Base-by-base conservation (phyloP, 2,888 invertebrate genomes). In the Chrysolina oricalcia region DNA sequence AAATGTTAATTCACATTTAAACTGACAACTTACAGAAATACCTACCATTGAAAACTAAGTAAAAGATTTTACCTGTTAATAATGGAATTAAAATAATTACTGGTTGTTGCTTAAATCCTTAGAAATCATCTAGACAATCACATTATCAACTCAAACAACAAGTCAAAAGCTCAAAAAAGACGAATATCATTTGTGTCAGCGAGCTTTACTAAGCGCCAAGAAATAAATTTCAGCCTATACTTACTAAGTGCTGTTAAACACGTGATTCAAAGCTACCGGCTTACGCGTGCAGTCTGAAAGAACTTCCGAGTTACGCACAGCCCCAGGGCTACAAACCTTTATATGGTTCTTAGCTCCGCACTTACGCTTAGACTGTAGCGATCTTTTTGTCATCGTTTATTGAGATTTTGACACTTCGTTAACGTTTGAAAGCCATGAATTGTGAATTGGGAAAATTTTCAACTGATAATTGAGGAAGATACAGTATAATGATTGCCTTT, bases 241-340 rank as follows among this genome's bases (percentile, higher is more conserved):
- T 35, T 73, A 73, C 67, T 76, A 78, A 70, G 62, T 72, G 78
- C 70, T 73, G 75, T 72, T 70, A 70, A 77, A 56, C 79, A 79
- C 79, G 77, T 79, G 79, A 79, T 77, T 67, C 67, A 27, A 19
- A 50, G 75, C 79, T 74, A 74, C 75, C 78, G 71, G 11, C 76
- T 78, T 80, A 78, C 80, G 76, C 80, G 75, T 75, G 73, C 77
- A 70, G 72, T 50, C 48, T 66, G 76, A 68, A 68, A 11, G 72
- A 66, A 50, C 65, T 68, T 73, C 80, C 72, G 78, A 35, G 53
- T 73, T 78, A 78, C 78, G 74, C 78, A 62, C 75, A 63, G 77
- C 76, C 72, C 64, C 74, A 76, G 71, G 76, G 68, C 76, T 69
- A 17, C 64, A 64, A 72, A 75, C 75, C 75, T 75, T 76, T 76